phyloP scores from a whole-genome alignment of 2,888 invertebrate species.

The Hirtodrosophila confusa region DNA sequence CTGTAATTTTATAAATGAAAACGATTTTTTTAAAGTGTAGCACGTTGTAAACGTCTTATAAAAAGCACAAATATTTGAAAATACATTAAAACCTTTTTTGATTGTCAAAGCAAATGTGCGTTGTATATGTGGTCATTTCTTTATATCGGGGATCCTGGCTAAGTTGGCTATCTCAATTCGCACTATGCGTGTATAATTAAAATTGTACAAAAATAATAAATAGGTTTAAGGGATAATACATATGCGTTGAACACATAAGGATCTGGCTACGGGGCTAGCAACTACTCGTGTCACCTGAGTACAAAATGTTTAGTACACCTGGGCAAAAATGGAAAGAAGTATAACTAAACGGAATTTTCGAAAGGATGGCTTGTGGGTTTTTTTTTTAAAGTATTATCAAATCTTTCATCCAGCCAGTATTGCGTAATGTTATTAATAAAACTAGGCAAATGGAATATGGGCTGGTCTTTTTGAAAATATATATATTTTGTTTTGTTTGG shows the following conservation, averaged over 20 bases:
- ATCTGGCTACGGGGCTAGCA: neutral
- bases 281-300: neutral
- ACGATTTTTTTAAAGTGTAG: neutral
- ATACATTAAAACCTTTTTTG: slow-evolving; percentile 15
- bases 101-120: slow-evolving; percentile 9
- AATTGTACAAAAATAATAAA: slow-evolving; percentile 37
- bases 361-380: too few relatives aligned
- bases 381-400: too few relatives aligned
- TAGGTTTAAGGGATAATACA: slow-evolving; percentile 20
- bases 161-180: neutral
- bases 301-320: neutral
- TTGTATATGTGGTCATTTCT: neutral
- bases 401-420: too few relatives aligned
- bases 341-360: too few relatives aligned
- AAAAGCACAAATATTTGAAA: slow-evolving; percentile 11
- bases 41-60: slow-evolving; percentile 21
- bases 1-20: slow-evolving; percentile 2
- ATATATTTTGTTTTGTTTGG: too few relatives aligned
- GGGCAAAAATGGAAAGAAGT: neutral
- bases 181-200: slow-evolving; percentile 9
- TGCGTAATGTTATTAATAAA: too few relatives aligned
- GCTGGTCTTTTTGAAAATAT: too few relatives aligned
- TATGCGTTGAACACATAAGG: neutral
- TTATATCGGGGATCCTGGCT: slow-evolving; percentile 1
- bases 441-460: too few relatives aligned